A percentile compares a stretch with the other conserved stretches of the same genome.
Evolutionary conservation across 1,140 invertebrate species (phyloP).

Genomic region (Drosophila trapezifrons): DNA sequence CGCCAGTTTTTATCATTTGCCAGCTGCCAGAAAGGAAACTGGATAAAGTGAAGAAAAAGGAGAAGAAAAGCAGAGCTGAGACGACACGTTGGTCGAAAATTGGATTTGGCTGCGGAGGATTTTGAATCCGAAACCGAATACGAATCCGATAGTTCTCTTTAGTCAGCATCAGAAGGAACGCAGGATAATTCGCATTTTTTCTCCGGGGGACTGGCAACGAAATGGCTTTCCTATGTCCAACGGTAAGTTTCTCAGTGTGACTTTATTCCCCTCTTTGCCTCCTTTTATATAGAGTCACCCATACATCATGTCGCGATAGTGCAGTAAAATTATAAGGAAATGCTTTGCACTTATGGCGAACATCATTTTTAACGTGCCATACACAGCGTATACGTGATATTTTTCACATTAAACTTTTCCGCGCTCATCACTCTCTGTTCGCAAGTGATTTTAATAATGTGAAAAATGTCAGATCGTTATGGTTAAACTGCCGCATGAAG

Average conservation of each 20-base stretch:
- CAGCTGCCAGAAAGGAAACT: conserved; percentile 28
- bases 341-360: conserved; percentile 35
- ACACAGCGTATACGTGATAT: conserved; percentile 59
- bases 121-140: conserved; percentile 38
- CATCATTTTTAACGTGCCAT: conserved; percentile 46
- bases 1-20: conserved; percentile 76
- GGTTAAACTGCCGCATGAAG: conserved; percentile 60
- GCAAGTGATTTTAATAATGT: conserved; percentile 78
- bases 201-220: conserved; percentile 69
- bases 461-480: conserved; percentile 66
- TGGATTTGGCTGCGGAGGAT: conserved; percentile 68
- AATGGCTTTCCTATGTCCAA: conserved; percentile 75
- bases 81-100: conserved; percentile 53
- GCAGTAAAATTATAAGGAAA: conserved; percentile 48
- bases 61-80: conserved; percentile 4
- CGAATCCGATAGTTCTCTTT: conserved; percentile 35
- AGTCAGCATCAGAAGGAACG: conserved; percentile 35
- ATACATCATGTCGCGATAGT: conserved; percentile 31
- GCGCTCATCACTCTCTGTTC: conserved; percentile 31
- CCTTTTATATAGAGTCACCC: not conserved
- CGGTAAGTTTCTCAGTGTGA: conserved; percentile 68
- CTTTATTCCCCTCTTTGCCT: conserved; percentile 2
- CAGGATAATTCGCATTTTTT: conserved; percentile 63
- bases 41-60: not conserved
- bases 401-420: conserved; percentile 52